phyloP scores from a whole-genome alignment of 35 echinoderm and acorn worm genomes.

The Eucidaris tribuloides region DNA sequence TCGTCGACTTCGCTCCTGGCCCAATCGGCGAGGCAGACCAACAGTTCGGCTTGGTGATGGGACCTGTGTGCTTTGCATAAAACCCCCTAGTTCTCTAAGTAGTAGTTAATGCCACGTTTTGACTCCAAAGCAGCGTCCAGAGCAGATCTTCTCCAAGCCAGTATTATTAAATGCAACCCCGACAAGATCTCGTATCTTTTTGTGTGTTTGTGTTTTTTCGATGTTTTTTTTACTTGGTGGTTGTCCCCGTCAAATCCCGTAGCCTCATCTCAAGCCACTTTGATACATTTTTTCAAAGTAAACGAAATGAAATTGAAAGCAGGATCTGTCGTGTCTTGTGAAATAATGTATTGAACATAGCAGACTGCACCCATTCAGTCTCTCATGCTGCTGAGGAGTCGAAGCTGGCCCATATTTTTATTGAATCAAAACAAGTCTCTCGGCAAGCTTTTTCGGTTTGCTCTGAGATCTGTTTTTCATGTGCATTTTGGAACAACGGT shows the following conservation, averaged over 20 bases:
- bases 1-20: conserved; percentile 76
- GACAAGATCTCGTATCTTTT: not conserved
- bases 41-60: conserved; percentile 88
- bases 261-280: too few species aligned
- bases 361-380: too few species aligned
- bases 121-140: conserved; percentile 14
- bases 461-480: conserved; percentile 3
- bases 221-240: too few species aligned
- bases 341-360: too few species aligned
- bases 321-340: too few species aligned
- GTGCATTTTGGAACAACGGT: not conserved
- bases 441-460: not conserved
- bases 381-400: conserved; percentile 34
- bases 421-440: conserved; percentile 9
- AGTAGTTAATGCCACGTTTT: conserved; percentile 18
- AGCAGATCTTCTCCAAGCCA: not conserved
- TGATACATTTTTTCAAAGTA: not conserved
- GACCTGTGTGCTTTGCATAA: conserved; percentile 93
- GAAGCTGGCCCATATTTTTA: not conserved
- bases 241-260: too few species aligned
- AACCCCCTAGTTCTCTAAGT: conserved; percentile 24
- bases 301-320: too few species aligned
- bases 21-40: conserved; percentile 64
- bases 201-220: conserved; percentile 5
- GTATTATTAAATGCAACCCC: not conserved